Percentiles rank a stretch among this genome's conserved stretches.
Conservation (phyloP, 2,113 vertebrate genomes). For the Melanerpes aurifrons region DNA sequence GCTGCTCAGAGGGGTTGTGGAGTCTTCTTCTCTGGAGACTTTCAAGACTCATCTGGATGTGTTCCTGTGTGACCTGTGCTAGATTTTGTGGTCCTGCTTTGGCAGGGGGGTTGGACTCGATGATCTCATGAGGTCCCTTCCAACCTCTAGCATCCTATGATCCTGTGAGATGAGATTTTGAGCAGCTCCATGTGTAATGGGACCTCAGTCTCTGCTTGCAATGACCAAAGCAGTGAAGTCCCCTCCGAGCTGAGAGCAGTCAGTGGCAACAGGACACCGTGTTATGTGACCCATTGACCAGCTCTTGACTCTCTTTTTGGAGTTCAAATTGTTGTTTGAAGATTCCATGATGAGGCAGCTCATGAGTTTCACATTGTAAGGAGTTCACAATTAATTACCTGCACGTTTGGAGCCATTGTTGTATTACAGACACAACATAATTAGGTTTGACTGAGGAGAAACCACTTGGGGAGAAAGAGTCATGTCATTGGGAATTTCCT, state of each 20-base stretch:
- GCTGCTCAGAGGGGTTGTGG: too few relatives aligned
- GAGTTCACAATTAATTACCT: not conserved
- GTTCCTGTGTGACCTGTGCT: too few relatives aligned
- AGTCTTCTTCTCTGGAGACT: too few relatives aligned
- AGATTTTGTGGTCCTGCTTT: too few relatives aligned
- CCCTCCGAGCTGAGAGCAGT: rapidly evolving
- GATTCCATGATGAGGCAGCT: not conserved
- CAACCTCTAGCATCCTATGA: too few relatives aligned
- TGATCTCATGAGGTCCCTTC: too few relatives aligned
- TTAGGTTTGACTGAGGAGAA: not conserved
- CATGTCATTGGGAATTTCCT: constrained; percentile 13
- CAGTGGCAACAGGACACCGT: not conserved
- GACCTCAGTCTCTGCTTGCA: not conserved
- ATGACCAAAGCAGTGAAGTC: not conserved
- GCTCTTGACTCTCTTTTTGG: not conserved
- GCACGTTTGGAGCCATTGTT: not conserved
- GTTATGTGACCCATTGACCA: rapidly evolving
- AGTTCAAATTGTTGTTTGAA: not conserved
- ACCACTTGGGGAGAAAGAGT: not conserved
- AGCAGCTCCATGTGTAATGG: rapidly evolving
- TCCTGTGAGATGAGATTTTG: not conserved
- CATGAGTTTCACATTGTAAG: not conserved
- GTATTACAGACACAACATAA: not conserved
- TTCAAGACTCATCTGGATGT: too few relatives aligned
- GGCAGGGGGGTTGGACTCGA: too few relatives aligned